A percentile compares a stretch with the other conserved stretches of the same genome.
Evolutionary conservation across 1,140 invertebrate species (phyloP).

Genomic region (Andricus grossulariae): DNA sequence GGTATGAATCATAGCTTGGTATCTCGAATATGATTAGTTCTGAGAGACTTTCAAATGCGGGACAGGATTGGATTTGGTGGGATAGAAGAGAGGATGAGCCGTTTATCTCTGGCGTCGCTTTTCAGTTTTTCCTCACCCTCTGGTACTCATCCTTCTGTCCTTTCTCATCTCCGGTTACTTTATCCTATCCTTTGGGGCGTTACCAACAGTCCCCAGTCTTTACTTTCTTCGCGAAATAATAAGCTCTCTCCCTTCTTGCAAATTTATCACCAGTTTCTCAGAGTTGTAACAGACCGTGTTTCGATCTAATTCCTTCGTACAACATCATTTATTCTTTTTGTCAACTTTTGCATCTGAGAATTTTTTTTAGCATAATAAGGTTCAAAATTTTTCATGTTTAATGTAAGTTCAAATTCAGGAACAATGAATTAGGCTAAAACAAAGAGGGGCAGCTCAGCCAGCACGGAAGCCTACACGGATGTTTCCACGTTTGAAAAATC

Average conservation of each 20-base stretch:
- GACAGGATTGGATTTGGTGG: slow-evolving; percentile 63
- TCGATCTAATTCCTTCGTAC: slow-evolving; percentile 24
- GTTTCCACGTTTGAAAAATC: too few species aligned
- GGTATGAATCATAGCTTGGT: slow-evolving; percentile 35
- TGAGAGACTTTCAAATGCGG: slow-evolving; percentile 62
- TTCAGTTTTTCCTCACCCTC: slow-evolving; percentile 68
- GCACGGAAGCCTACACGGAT: too few species aligned
- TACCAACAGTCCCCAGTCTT: slow-evolving; percentile 56
- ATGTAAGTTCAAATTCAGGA: too few species aligned
- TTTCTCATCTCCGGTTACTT: slow-evolving; percentile 60
- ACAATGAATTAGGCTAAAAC: too few species aligned
- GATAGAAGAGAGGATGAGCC: slow-evolving; percentile 70
- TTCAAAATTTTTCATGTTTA: too few species aligned
- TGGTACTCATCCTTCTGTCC: slow-evolving; percentile 44
- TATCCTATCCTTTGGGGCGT: slow-evolving; percentile 63
- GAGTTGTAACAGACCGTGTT: slow-evolving; percentile 54
- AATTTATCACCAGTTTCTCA: slow-evolving; percentile 62
- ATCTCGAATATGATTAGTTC: slow-evolving; percentile 69
- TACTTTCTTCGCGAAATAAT: slow-evolving; percentile 65
- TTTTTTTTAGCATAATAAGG: too few species aligned
- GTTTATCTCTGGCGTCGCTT: slow-evolving; percentile 75
- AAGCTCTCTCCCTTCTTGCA: slow-evolving; percentile 70
- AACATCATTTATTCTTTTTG: too few species aligned
- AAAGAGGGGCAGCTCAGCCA: too few species aligned
- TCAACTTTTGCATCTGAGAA: too few species aligned